Evolutionary conservation across 2,113 vertebrate species (phyloP), one percentile per base, ranked within the genome.

Genomic region (Arothron firmamentum): DNA sequence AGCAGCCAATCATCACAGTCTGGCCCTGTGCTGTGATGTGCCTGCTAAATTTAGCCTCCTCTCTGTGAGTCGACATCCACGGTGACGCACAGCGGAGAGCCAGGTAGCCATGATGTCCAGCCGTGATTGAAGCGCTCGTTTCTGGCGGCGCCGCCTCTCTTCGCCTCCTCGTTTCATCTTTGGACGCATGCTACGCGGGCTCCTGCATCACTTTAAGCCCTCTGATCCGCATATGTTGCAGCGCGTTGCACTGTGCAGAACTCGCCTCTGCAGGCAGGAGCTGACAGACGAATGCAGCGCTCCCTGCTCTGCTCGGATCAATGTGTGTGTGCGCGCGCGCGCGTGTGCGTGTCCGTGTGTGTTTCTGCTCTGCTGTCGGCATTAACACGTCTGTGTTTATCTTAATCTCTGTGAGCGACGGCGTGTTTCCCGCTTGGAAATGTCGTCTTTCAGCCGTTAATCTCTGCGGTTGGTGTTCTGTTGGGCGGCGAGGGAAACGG

Each of bases 11-110:
- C 86, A 85, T 81, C 82, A 74, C 56, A 77, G 71, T 54, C 59
- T 28, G 46, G 65, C 65, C 55, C 55, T 62, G 53, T 43, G 67
- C 81, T 85, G 68, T 80, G 80, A 87, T 81, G 83, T 78, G 65
- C 70, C 72, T 59, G 74, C 84, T 88, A 89, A 88, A 89, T 87
- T 89, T 88, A 89, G 78, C 85, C 74, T 72, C 64, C 76, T 75
- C 83, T 82, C 77, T 72, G 69, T 73, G 71, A 78, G 77, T 84
- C 75, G 80, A 85, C 82, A 88, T 88, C 84, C 80, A 81, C 88
- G 78, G 66, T 88, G 87, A 89, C 74, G 78, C 81, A 70, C 71
- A 54, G 72, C 63, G 64, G 45, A 73, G 70, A 74, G 74, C 72
- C 81, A 85, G 83, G 85, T 88, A 79, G 80, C 78, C 83, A 80